Evolutionary conservation across 1,140 invertebrate species (phyloP).

Genomic region (Papilio glaucus): DNA sequence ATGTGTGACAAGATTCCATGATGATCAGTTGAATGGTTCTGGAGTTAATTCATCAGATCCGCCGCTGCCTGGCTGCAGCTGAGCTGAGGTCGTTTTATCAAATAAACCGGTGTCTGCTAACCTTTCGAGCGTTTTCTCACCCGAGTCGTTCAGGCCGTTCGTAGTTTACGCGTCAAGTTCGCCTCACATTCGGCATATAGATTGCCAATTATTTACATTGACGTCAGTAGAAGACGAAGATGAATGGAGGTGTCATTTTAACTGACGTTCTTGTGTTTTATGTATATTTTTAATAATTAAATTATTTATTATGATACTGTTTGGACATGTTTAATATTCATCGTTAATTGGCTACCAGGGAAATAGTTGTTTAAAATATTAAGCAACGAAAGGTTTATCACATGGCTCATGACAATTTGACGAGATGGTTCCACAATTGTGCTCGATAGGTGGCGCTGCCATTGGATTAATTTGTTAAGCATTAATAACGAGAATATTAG

Average conservation of each 20-base stretch:
- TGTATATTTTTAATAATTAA: background rate
- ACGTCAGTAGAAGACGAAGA: background rate
- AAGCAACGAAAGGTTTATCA: background rate
- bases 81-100: background rate
- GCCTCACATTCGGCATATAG: background rate
- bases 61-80: no score
- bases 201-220: conserved; percentile 17
- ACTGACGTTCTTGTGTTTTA: background rate
- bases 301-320: background rate
- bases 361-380: background rate
- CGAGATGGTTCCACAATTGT: no score
- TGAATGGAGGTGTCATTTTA: conserved; percentile 7
- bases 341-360: background rate
- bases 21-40: no score
- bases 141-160: background rate
- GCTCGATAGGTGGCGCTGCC: background rate
- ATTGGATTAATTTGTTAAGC: no score
- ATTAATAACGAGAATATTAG: no score
- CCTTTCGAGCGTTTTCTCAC: background rate
- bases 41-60: no score
- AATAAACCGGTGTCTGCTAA: background rate
- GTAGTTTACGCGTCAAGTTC: background rate
- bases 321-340: background rate
- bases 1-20: no score
- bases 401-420: no score